Evolutionary conservation across 2,113 vertebrate species (phyloP), one percentile per base, ranked within the genome.

Genomic region (Megaptera novaeangliae): DNA sequence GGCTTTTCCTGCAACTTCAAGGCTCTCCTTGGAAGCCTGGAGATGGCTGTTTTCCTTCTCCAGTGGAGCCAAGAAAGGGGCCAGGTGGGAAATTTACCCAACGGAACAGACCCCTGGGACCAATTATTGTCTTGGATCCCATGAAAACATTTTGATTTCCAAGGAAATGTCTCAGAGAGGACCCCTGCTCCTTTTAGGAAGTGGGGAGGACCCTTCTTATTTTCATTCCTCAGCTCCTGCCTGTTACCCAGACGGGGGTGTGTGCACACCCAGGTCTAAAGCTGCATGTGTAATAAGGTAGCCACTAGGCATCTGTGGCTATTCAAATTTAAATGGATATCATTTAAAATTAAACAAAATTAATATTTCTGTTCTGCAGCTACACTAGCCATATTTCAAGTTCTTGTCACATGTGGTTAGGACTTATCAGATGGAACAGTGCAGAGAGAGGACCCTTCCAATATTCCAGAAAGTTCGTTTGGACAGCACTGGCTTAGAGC

Each of bases 1-100:
- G 71, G 91, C 83, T 90, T 88, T 98, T 98, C 98, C 98, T 98
- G 98, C 41, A 39, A 80, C 96, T 97, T 97, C 96, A 96, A 90
- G 97, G 96, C 78, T 94, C 93, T 66, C 21, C 1, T 36, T 87
- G 84, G 97, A 97, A 94, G 94, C 55, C 44, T 89, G 68, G 87
- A 64, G 85, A 20, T 27, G 61, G 39, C 93, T 90, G 36, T 96
- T 97, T 98, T 91, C 95, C 87, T 97, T 90, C 87, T 92, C 39
- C 39, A 71, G 80, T 9, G 0, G 15, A 81, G 89, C 69, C 92
- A 69, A 90, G 96, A 66, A 61, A 94, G 68, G 69, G 88, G 92
- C 85, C 87, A 84, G 95, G 86, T 96, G 96, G 96, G 81, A 74
- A 71, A 64, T 7, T 41, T 6, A 59, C 52, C 88, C 57, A 61